These are phyloP conservation scores for Copidosoma aretas DNA, from an alignment of 2,888 invertebrate genomes.

Conservation along the genomic window DNA sequence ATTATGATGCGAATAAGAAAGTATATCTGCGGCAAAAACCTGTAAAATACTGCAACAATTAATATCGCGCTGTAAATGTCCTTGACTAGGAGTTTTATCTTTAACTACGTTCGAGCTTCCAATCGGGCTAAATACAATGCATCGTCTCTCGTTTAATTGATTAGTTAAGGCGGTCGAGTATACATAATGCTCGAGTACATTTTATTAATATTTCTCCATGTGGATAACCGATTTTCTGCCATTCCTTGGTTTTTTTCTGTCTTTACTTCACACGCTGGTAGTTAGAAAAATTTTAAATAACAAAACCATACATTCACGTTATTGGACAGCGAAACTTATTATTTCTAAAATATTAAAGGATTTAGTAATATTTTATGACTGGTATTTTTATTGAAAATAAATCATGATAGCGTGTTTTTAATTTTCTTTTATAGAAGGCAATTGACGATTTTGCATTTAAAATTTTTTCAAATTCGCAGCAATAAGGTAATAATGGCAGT, in stretches of 20 bases:
- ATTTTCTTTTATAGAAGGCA: too few species aligned
- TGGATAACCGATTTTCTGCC: too few species aligned
- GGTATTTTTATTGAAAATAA: too few species aligned
- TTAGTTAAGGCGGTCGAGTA: conserved; percentile 36
- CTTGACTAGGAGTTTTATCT: conserved; percentile 59
- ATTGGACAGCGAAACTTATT: neutral
- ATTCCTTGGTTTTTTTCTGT: too few species aligned
- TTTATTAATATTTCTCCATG: too few species aligned
- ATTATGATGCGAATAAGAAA: conserved; percentile 39
- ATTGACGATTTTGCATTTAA: neutral
- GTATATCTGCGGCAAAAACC: conserved; percentile 50
- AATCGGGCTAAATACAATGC: conserved; percentile 33
- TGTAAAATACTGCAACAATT: conserved; percentile 61
- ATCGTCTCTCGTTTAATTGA: conserved; percentile 23
- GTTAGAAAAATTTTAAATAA: too few species aligned
- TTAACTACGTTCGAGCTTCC: conserved; percentile 33
- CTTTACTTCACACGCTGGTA: too few species aligned
- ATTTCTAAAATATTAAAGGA: too few species aligned
- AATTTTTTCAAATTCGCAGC: conserved; percentile 5
- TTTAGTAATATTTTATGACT: neutral
- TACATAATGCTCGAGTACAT: conserved; percentile 21
- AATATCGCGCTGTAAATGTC: conserved; percentile 56
- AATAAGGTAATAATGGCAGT: conserved; percentile 22
- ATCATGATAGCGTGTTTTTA: too few species aligned
- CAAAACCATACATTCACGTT: too few species aligned